Percentiles rank a stretch among this genome's conserved stretches.
Evolutionary conservation across 2,113 vertebrate genomes (phyloP).

Genomic region (Haliaeetus leucogaster): DNA sequence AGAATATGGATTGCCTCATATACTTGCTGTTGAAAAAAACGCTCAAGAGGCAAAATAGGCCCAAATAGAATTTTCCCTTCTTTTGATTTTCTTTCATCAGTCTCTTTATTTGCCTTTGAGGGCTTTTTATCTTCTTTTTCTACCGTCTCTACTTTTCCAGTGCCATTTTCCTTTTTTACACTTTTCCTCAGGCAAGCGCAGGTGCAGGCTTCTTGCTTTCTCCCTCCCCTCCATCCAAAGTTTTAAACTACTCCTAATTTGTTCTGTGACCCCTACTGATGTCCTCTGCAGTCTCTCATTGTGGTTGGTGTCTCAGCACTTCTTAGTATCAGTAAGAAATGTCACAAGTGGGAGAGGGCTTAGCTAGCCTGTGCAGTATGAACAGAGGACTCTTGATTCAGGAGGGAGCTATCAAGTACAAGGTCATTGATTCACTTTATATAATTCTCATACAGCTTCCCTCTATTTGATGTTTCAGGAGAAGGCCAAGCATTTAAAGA

Average conservation of each 20-base stretch:
- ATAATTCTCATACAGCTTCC: not conserved
- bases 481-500: not conserved
- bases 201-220: not conserved
- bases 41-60: not conserved
- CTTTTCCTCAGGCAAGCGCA: not conserved
- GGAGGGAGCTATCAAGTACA: not conserved
- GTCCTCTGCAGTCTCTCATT: not conserved
- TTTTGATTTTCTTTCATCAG: not conserved
- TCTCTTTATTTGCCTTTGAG: not conserved
- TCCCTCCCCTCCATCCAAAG: not conserved
- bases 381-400: not conserved
- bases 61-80: not conserved
- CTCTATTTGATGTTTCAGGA: not conserved
- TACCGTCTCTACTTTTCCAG: not conserved
- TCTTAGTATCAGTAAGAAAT: not conserved
- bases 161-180: not conserved
- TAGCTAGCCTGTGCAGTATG: not conserved
- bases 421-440: not conserved
- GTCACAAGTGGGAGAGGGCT: not conserved
- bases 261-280: not conserved
- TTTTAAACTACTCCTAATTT: not conserved
- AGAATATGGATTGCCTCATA: conserved; percentile 2
- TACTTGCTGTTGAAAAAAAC: not conserved
- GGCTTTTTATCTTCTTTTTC: not conserved
- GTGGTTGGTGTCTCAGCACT: not conserved